A percentile compares a stretch with the other conserved stretches of the same genome.
Conservation (phyloP, 2,113 vertebrate species). For the Romanogobio albipinnatus region DNA sequence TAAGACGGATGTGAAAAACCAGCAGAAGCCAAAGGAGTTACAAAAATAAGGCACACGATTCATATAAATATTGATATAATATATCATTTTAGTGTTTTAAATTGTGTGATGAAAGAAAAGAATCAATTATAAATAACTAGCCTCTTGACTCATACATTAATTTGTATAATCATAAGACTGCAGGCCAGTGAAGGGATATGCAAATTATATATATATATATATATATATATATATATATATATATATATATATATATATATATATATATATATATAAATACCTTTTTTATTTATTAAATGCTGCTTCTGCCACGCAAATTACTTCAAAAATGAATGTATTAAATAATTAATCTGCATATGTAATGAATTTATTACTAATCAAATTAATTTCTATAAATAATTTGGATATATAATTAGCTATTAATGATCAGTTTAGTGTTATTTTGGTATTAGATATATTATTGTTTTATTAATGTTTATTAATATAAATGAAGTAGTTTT, state of each 20-base stretch:
- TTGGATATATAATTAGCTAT: too few relatives aligned
- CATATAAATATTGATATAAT: conserved; percentile 1
- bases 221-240: neutral
- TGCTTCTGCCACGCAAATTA: neutral
- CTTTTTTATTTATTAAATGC: neutral
- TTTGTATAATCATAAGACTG: neutral
- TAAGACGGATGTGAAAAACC: neutral
- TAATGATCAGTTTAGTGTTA: too few relatives aligned
- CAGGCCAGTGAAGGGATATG: too few relatives aligned
- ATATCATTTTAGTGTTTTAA: neutral
- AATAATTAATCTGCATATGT: neutral
- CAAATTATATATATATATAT: neutral
- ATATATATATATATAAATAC: neutral
- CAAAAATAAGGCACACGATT: neutral
- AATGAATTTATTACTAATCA: too few relatives aligned
- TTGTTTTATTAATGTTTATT: too few relatives aligned
- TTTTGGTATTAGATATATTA: too few relatives aligned
- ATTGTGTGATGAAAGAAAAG: too few relatives aligned
- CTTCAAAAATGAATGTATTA: neutral
- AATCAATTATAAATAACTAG: neutral
- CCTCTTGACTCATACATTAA: neutral
- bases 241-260: neutral
- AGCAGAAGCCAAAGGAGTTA: neutral
- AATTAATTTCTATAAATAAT: too few relatives aligned
- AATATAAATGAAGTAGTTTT: too few relatives aligned